phyloP scores from a whole-genome alignment of 2,797 vertebrate genomes.

The Pipistrellus kuhlii region DNA sequence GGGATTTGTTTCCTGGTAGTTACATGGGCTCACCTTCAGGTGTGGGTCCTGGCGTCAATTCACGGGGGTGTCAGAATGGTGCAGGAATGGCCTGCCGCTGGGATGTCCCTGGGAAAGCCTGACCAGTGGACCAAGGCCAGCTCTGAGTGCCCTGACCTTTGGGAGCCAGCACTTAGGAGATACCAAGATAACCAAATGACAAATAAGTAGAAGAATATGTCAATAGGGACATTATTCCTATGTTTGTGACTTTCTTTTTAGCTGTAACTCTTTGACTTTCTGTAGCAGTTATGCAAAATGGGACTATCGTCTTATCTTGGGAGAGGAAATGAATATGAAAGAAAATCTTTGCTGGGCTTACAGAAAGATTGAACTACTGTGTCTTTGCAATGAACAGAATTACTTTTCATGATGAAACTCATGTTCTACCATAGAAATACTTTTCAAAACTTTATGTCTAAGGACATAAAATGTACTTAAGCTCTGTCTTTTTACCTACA shows the following conservation, averaged over 20 bases:
- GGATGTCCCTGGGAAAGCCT: background rate
- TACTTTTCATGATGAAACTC: background rate
- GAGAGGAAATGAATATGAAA: conserved; percentile 59
- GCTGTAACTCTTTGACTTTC: conserved; percentile 34
- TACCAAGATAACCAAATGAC: conserved; percentile 38
- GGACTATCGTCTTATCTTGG: conserved; percentile 43
- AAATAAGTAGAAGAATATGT: background rate
- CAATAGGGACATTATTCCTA: conserved; percentile 56
- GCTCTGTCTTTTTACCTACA: background rate
- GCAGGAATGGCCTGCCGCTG: background rate
- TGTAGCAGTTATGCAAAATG: conserved; percentile 25
- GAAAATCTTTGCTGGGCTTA: background rate
- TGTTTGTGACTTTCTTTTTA: conserved; percentile 58
- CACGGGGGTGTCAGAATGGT: background rate
- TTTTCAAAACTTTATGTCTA: conserved; percentile 36
- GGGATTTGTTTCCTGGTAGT: conserved; percentile 3
- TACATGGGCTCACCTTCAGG: background rate
- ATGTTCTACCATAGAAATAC: conserved; percentile 41
- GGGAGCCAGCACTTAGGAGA: conserved; percentile 37
- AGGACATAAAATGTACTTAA: background rate
- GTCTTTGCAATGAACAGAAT: conserved; percentile 27
- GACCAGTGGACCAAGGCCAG: background rate
- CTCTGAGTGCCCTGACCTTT: background rate
- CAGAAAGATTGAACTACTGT: background rate
- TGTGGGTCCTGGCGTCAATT: background rate